Evolutionary conservation across 1,140 invertebrate species (phyloP), one percentile per base, ranked within the genome.

Genomic region (Latrodectus geometricus): DNA sequence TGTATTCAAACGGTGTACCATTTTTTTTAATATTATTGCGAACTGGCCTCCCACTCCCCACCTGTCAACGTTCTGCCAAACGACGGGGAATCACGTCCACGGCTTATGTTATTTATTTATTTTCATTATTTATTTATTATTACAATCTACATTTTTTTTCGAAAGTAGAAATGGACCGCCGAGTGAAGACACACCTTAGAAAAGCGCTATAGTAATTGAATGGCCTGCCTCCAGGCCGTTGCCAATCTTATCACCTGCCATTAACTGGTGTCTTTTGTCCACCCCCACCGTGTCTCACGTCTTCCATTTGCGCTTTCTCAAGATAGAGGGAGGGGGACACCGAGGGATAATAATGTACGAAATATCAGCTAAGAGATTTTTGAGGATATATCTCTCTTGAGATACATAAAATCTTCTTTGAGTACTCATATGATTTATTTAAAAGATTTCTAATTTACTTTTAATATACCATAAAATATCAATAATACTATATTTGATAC

Each of bases 211-310:
- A 50, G 76, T 84, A 84, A 84, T 84, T 84, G 82, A 84, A 84
- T 84, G 82, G 11, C 73, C 15, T 84, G 65, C 82, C 82, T 70
- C n/a, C 72, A 20, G 73, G 82, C 56, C 72, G 50, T 49, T 76
- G 82, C 72, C 82, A 84, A 76, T 84, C 82, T 84, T 84, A 84
- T 84, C 82, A 61, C 76, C 35, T 84, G 73, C 82, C 82, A 84
- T 84, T 84, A 84, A 73, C 72, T 48, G 72, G 61, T 83, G 80
- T 83, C 80, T 73, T 74, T 83, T 70, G 70, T 70, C 70, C 54
- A 20, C 77, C 61, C 56, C n/a, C 23, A 50, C 4, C 35, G 35
- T 35, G 35, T 35, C 72, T 48, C 70, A 49, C 74, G 80, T 83
- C 80, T 73, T 74, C 74, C 80, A 68, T 70, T 54, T 35, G 21